Percentiles rank a stretch among this genome's conserved stretches.
Evolutionary conservation across 2,888 invertebrate genomes (phyloP).

Genomic region (Melitaea athalia): DNA sequence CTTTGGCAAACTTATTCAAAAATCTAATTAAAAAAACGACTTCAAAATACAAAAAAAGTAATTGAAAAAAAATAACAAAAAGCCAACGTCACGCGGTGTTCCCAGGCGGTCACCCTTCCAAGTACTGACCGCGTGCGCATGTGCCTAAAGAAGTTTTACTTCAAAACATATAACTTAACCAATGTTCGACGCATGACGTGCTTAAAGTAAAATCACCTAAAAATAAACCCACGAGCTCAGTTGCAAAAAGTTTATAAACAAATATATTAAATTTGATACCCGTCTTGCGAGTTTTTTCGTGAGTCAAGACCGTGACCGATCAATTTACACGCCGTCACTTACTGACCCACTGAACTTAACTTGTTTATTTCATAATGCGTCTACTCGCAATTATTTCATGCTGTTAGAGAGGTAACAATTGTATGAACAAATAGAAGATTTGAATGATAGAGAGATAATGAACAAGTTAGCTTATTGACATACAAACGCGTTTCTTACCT

Average conservation of each 20-base stretch:
- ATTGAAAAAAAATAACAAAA: too few relatives aligned
- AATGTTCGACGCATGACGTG: neutral
- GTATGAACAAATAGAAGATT: neutral
- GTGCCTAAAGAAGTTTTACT: too few relatives aligned
- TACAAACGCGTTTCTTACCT: neutral
- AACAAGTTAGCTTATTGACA: neutral
- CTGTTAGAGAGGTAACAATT: neutral
- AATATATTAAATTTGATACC: conserved; percentile 18
- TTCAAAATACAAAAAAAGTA: too few relatives aligned
- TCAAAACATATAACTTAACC: too few relatives aligned
- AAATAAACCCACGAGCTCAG: neutral
- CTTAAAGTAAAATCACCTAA: neutral
- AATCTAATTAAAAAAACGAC: too few relatives aligned
- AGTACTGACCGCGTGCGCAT: too few relatives aligned
- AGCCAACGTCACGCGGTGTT: too few relatives aligned
- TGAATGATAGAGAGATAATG: neutral
- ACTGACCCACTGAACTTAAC: conserved; percentile 42
- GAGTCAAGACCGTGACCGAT: conserved; percentile 48
- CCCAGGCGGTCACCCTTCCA: too few relatives aligned
- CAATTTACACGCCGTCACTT: conserved; percentile 34
- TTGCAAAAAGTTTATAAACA: conserved; percentile 5
- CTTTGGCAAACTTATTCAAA: too few relatives aligned
- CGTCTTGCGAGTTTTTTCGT: conserved; percentile 31
- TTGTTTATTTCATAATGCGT: conserved; percentile 29
- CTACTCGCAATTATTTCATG: conserved; percentile 14